Base-by-base conservation (phyloP, 2,888 invertebrate species). In the Phortica magna region DNA sequence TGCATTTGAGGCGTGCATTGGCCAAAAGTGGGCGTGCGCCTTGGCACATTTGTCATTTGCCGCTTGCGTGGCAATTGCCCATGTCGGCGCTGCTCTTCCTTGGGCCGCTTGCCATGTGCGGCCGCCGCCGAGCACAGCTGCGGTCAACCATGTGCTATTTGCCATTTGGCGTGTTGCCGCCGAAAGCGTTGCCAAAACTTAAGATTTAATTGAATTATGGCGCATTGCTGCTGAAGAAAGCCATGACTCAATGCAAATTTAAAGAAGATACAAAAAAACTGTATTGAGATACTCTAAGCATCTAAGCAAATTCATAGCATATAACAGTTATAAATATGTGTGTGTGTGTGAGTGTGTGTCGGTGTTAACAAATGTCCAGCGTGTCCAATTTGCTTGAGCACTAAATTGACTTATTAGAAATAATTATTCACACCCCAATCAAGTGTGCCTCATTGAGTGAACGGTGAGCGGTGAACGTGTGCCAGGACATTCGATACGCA, bases 1-100 rank as follows among this genome's bases (percentile, higher is more conserved):
- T 31, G 65, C 65, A 65, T 39, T 39, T 65, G 65, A 83, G 83
- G 83, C 83, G 75, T 75, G 59, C 19, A 59, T 31, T 70, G 80
- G 84, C 70, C 55, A 14, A 55, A 53, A 71, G 48, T 86, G 85
- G 85, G 85, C 88, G 85, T 84, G 78, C 70, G 76, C 78, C 75
- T 81, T 81, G 76, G 76, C 71, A 79, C 85, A 87, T 87, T 86
- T 86, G 82, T 87, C 85, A 86, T 79, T 83, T 81, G 78, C 78
- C 80, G 71, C 53, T 19, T 55, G 48, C 3, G 31, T 4, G 31
- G 31, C 55, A 17, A 14, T 55, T 55, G 55, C 55, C n/a, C 55
- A 55, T n/a, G 7, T 5, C 55, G 2, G 31, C 3, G 31, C 31
- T 31, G 2, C 31, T 31, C 5, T 2, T 31, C 31, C 2, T 4